Percentiles rank a stretch among this genome's conserved stretches.
Evolutionary conservation across 2,888 invertebrate species (phyloP).

Genomic region (Chaetogeoica ovagalla): DNA sequence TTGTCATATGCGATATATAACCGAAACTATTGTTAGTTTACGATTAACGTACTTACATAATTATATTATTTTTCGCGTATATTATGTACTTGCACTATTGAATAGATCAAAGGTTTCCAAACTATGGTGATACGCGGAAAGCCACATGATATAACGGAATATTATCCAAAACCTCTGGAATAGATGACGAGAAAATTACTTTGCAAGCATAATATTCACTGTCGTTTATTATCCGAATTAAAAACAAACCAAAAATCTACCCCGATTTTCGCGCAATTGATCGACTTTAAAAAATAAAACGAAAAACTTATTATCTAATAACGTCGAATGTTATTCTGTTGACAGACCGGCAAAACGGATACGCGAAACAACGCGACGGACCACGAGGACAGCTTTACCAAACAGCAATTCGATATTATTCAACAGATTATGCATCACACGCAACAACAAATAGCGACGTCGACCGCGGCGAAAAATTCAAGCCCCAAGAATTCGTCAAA

Average conservation of each 20-base stretch:
- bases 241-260: constrained; percentile 25
- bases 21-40: constrained; percentile 42
- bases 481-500: constrained; percentile 15
- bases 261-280: neutral
- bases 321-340: neutral
- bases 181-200: constrained; percentile 23
- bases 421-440: constrained; percentile 79
- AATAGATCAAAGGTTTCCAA: too few relatives aligned
- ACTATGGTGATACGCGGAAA: too few relatives aligned
- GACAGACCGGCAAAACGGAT: constrained; percentile 15
- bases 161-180: neutral
- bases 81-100: too few relatives aligned
- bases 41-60: neutral
- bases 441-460: constrained; percentile 66
- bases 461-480: constrained; percentile 5
- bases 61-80: constrained; percentile 11
- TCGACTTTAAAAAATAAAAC: neutral
- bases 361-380: constrained; percentile 10
- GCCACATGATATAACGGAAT: too few relatives aligned
- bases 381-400: constrained; percentile 70
- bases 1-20: constrained; percentile 28
- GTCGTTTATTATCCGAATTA: constrained; percentile 4
- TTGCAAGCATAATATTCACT: constrained; percentile 17
- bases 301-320: too few relatives aligned
- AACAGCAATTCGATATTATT: constrained; percentile 74